Base-by-base conservation (phyloP, 2,113 vertebrate species). In the Buteo buteo region DNA sequence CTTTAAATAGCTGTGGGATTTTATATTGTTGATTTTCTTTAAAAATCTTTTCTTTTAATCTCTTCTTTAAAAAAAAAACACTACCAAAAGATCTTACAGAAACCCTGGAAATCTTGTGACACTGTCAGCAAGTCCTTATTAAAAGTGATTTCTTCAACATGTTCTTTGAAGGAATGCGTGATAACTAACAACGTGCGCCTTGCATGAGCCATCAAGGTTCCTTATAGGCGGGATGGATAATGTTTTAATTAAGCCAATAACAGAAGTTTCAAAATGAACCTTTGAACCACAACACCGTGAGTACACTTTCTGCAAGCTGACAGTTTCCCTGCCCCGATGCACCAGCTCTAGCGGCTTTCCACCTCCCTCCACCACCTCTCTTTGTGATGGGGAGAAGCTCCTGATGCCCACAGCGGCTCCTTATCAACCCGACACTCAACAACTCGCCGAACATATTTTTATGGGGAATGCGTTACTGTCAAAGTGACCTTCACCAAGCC, bases 401-500 rank as follows among this genome's bases (percentile, higher is more conserved):
- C 47, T 8, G 3, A 32, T 64, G 84, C 38, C 71, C 79, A 44
- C 1, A 4, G 91, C 0, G 5, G 38, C 62, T 94, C 50, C 82
- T 94, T 74, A 83, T 88, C 38, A 77, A 77, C 14, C 44, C 50
- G 10, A 15, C 20, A 17, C 74, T 85, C 78, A 45, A 29, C 67
- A 94, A 79, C 90, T 82, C 86, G 73, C 81, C 1, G 1, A 72
- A 91, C 9, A 40, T 54, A 82, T 96, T 82, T 94, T 96, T 54
- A 88, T 93, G 82, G 82, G 81, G 42, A 91, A 66, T 0, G 3
- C 6, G 16, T 58, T 93, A 80, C 54, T 82, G 72, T 74, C 89
- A 94, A 94, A 92, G 91, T 96, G 89, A 97, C 91, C 82, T 97
- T 93, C 94, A 91, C 57, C 66, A n/a, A 93, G 70, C 50, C 84